Percentiles rank a stretch among this genome's conserved stretches.
phyloP scores from a whole-genome alignment of 1,140 invertebrate species.

The Sitophilus oryzae region DNA sequence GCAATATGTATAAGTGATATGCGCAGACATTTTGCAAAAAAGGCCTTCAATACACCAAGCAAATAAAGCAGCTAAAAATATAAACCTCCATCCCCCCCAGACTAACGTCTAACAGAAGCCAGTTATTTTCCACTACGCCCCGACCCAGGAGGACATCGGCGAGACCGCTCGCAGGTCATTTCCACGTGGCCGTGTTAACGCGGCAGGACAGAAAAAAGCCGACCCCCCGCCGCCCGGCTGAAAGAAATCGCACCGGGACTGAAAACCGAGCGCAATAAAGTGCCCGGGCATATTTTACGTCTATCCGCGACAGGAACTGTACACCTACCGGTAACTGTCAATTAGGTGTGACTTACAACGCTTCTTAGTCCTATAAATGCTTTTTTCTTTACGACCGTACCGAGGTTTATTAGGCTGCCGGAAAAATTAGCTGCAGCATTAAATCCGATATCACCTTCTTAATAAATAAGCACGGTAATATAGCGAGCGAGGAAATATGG shows the following conservation, averaged over 20 bases:
- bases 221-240: slow-evolving; percentile 32
- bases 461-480: not conserved
- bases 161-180: slow-evolving; percentile 4
- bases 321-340: slow-evolving; percentile 42
- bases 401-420: slow-evolving; percentile 11
- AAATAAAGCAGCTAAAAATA: too few relatives aligned
- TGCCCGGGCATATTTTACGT: slow-evolving; percentile 39
- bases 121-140: slow-evolving; percentile 13
- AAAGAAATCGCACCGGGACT: slow-evolving; percentile 39
- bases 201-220: slow-evolving; percentile 25
- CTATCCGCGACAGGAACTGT: slow-evolving; percentile 31
- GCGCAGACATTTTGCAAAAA: too few relatives aligned
- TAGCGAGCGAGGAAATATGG: too few relatives aligned
- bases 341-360: slow-evolving; percentile 42
- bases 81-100: too few relatives aligned
- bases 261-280: slow-evolving; percentile 44
- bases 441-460: slow-evolving; percentile 21
- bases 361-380: slow-evolving; percentile 15
- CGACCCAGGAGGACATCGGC: slow-evolving; percentile 5
- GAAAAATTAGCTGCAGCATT: slow-evolving; percentile 19
- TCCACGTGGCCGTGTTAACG: slow-evolving; percentile 26
- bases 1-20: too few relatives aligned
- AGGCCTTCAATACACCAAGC: too few relatives aligned
- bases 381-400: slow-evolving; percentile 23
- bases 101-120: not conserved